A percentile compares a stretch with the other conserved stretches of the same genome.
Conservation (phyloP, 2,797 vertebrate species). For the Syndactyla subalaris region DNA sequence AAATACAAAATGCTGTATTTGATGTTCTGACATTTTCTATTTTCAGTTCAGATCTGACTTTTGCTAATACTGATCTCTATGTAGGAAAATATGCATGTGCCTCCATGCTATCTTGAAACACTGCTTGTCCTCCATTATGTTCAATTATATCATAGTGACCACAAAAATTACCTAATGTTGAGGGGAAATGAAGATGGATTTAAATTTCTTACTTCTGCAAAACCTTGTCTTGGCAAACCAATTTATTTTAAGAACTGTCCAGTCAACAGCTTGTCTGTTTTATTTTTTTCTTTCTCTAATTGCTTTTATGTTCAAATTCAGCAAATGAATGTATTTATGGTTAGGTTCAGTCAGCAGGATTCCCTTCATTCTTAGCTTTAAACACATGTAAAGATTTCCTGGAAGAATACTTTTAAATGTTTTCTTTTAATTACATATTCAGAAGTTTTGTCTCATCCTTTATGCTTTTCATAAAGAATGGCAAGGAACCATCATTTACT, state of each 20-base stretch:
- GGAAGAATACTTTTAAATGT: not conserved
- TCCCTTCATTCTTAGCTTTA: not conserved
- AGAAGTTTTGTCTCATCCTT: not conserved
- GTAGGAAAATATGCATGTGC: not conserved
- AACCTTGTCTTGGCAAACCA: not conserved
- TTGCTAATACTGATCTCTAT: not conserved
- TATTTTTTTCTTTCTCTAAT: not conserved
- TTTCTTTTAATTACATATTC: not conserved
- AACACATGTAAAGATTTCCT: not conserved
- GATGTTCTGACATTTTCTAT: not conserved
- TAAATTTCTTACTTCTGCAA: not conserved
- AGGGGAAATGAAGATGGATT: not conserved
- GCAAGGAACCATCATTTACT: not conserved
- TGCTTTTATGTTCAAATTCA: not conserved
- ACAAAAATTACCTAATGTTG: not conserved
- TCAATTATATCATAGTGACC: not conserved
- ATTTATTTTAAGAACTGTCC: not conserved
- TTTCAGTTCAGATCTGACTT: not conserved
- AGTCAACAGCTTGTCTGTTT: not conserved
- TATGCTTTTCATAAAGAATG: not conserved
- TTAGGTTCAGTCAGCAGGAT: not conserved
- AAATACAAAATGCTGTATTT: not conserved
- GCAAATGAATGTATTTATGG: not conserved
- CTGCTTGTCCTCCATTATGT: not conserved
- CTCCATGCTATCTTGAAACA: not conserved